Conservation (phyloP, 2,888 invertebrate species). For the Sepiola atlantica region DNA sequence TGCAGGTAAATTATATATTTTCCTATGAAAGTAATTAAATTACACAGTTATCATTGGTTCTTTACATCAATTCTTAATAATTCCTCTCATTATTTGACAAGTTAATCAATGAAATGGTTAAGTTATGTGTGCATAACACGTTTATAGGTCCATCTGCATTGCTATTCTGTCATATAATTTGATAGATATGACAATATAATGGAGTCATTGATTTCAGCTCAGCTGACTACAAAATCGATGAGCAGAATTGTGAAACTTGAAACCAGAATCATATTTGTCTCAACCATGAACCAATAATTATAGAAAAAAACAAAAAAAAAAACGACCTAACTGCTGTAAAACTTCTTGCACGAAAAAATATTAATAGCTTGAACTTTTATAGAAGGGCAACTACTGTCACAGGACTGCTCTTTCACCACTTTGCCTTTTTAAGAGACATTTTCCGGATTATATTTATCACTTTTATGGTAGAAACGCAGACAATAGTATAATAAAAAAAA, state of each 20-base stretch:
- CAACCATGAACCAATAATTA: background rate
- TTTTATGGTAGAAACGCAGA: background rate
- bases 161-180: background rate
- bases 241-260: background rate
- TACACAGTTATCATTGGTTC: background rate
- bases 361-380: background rate
- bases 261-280: background rate
- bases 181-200: background rate
- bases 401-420: background rate
- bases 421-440: background rate
- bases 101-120: background rate
- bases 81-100: background rate
- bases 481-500: background rate
- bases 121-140: background rate
- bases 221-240: background rate
- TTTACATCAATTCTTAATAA: background rate
- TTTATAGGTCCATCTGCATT: background rate
- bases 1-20: background rate
- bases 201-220: background rate
- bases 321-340: background rate
- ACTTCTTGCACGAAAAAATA: background rate
- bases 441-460: background rate
- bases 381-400: background rate
- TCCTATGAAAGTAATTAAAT: background rate
- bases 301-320: background rate